These are phyloP conservation scores for Ophioderma brevispina DNA, from an alignment of 35 echinoderm and acorn worm species.

Conservation along the genomic window DNA sequence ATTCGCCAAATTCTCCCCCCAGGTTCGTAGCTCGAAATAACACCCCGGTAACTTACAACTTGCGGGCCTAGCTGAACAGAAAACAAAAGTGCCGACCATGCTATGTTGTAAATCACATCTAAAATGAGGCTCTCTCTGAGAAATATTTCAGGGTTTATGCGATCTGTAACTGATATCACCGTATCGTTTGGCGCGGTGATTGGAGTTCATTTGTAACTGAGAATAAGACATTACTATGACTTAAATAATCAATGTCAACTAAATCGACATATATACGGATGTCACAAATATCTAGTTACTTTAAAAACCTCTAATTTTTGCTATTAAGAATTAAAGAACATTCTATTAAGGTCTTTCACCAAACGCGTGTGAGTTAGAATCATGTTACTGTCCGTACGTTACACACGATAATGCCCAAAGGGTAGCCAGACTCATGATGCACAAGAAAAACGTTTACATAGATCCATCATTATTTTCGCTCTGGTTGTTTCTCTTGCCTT, in stretches of 20 bases:
- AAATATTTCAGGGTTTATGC: not conserved
- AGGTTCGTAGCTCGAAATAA: not conserved
- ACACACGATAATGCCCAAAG: not conserved
- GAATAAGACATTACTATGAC: conserved; percentile 4
- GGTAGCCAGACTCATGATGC: not conserved
- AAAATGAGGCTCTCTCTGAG: not conserved
- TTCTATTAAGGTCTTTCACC: conserved; percentile 2
- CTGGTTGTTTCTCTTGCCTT: conserved; percentile 3
- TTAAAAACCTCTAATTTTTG: not conserved
- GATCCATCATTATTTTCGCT: conserved; percentile 10
- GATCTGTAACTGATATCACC: not conserved
- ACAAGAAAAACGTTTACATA: not conserved
- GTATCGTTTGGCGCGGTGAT: not conserved
- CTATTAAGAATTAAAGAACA: not conserved
- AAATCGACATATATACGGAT: not conserved
- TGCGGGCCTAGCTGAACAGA: not conserved
- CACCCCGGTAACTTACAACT: not conserved
- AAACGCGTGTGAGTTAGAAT: not conserved
- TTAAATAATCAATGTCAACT: not conserved
- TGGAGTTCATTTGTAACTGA: not conserved
- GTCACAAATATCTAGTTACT: conserved; percentile 9
- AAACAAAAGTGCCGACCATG: not conserved
- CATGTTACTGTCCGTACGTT: not conserved
- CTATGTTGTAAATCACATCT: conserved; percentile 1
- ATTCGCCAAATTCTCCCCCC: not conserved